Conservation (phyloP, 2,888 invertebrate species). For the Lamellibrachia columna region DNA sequence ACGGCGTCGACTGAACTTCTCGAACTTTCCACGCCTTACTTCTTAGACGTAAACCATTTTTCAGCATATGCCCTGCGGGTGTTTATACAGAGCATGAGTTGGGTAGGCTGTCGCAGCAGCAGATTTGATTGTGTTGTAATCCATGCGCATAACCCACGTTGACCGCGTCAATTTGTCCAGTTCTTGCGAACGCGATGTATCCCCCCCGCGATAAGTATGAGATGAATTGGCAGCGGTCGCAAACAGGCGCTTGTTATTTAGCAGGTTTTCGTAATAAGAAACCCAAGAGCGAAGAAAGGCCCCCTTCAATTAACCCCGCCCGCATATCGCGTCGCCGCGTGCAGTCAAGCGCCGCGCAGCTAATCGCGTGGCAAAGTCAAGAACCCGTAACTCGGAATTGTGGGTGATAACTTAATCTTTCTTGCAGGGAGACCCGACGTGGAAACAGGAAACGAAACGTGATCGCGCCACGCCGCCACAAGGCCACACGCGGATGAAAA, state of each 20-base stretch:
- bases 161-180: conserved; percentile 1
- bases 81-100: background rate
- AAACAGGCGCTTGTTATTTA: conserved; percentile 7
- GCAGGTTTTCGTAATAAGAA: conserved; percentile 10
- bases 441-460: conserved; percentile 11
- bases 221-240: background rate
- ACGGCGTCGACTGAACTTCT: conserved; percentile 2
- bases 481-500: background rate
- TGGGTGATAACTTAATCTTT: conserved; percentile 16
- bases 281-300: conserved; percentile 16
- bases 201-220: background rate
- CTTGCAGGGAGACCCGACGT: background rate
- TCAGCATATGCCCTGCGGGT: background rate
- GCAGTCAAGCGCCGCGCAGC: background rate
- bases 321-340: background rate
- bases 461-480: background rate
- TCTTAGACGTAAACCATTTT: conserved; percentile 3
- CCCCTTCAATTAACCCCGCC: background rate
- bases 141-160: background rate
- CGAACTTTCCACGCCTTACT: background rate
- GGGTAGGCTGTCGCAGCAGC: background rate
- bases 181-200: background rate
- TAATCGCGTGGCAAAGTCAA: background rate
- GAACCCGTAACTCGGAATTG: background rate
- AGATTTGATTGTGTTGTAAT: background rate